Base-by-base conservation (phyloP, 2,888 invertebrate species). In the Smittia sp. region DNA sequence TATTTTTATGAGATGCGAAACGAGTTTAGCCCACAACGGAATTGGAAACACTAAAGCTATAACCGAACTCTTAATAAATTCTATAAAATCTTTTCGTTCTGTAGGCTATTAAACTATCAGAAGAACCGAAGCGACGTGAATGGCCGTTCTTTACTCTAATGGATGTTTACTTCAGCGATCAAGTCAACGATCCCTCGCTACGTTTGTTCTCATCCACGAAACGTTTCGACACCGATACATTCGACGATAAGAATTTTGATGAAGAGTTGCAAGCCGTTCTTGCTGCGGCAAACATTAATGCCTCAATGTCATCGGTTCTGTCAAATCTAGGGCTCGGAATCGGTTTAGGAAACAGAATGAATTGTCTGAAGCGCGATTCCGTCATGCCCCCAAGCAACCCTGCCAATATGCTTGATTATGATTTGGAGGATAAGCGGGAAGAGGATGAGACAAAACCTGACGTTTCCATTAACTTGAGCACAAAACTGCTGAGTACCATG, bases 131-230 rank as follows among this genome's bases (percentile, higher is more conserved):
- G 77, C 77, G 83, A 1, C 81, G 83, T 20, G 83, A 83, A 74
- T 83, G 83, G 83, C 83, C 83, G 13, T 83, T 83, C 76, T 83
- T 83, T 76, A 82, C 80, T 11, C 76, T 83, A 74, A 83, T 83
- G 83, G 83, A 83, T 74, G 82, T 83, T 1, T 83, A 83, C 75
- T 83, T 83, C 76, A 83, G 83, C 75, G 83, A 83, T 76, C 83
- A 83, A 78, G 83, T 83, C 7, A 83, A 83, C 76, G 83, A 83
- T 79, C 83, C 83, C n/a, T 82, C 83, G 46, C 75, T 83, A 75
- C 79, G 83, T 13, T 77, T 83, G 15, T 83, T 83, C 77, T 83
- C 83, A 22, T 83, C 83, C 20, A 83, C 83, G 7, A 83, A 83
- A 78, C 83, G 83, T 0, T 77, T 83, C 1, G 75, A 75, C 27